Base-by-base conservation (phyloP, 2,113 vertebrate genomes). In the Sialia sialis region DNA sequence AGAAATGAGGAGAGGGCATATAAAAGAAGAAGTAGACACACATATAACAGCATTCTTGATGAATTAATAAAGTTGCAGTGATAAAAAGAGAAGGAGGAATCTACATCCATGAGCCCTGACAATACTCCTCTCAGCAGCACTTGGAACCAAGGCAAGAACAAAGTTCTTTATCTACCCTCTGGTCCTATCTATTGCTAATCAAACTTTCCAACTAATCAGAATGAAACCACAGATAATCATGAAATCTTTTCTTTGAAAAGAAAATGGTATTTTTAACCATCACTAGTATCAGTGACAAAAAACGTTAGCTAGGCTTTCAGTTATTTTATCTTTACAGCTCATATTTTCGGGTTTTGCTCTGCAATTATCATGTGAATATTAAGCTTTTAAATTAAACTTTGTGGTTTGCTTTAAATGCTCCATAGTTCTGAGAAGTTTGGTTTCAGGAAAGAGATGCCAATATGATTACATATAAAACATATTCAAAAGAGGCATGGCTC, bases 181-280 rank as follows among this genome's bases (percentile, higher is more conserved):
- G 70, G 63, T 59, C n/a, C 48, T 64, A 64, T 44, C 59, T 86
- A 67, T 41, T 56, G 36, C 48, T 77, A 94, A 87, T 63, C 27
- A 90, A 93, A 93, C 60, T 95, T 95, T 93, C 93, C 93, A 91
- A 38, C 67, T 62, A 88, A 95, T 93, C 82, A 91, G 63, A 95
- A 87, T 17, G 55, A 95, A 95, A 95, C 55, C 59, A 83, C 67
- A 94, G 81, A 87, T 76, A 84, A 92, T 54, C 20, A 73, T 5
- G 51, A 95, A 88, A 84, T 34, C n/a, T n/a, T 4, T 81, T 10
- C 38, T 84, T 91, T 17, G 16, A 60, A 94, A 87, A 64, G 67
- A 60, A 54, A 43, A 80, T 11, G 0, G 29, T 41, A 60, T 41
- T 87, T 72, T 41, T 76, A 93, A 78, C 59, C 41, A 87, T 60